These are phyloP conservation scores for Nymphalis urticae DNA, from an alignment of 2,888 invertebrate genomes.

Conservation along the genomic window DNA sequence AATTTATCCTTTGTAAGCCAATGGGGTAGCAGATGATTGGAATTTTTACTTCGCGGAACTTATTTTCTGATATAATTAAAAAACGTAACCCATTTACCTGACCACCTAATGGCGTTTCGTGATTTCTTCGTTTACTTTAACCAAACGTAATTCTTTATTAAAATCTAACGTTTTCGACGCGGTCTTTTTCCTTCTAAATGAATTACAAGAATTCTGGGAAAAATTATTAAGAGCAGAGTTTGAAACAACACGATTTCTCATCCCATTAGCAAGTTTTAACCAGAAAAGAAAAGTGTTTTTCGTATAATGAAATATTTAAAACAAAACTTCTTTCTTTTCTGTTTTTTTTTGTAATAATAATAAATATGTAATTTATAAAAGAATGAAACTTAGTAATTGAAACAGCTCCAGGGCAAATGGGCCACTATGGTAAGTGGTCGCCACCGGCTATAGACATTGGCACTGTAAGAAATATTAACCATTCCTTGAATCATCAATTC, in stretches of 20 bases:
- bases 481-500: too few species aligned
- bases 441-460: too few species aligned
- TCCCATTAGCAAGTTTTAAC: conserved; percentile 12
- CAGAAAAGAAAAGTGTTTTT: conserved; percentile 1
- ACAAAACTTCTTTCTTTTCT: background rate
- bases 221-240: conserved; percentile 10
- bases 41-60: conserved; percentile 24
- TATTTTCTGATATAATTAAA: conserved; percentile 37
- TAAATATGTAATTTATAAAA: too few species aligned
- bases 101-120: background rate
- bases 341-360: background rate
- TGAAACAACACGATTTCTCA: conserved; percentile 16
- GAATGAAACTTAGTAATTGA: too few species aligned
- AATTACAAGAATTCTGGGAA: conserved; percentile 4
- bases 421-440: too few species aligned
- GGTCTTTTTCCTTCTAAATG: conserved; percentile 11
- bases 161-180: conserved; percentile 27
- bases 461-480: too few species aligned
- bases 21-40: conserved; percentile 18
- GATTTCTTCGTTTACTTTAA: conserved; percentile 1
- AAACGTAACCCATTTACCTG: conserved; percentile 31
- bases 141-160: conserved; percentile 11
- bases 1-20: conserved; percentile 29
- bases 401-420: too few species aligned
- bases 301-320: conserved; percentile 1